A percentile compares a stretch with the other conserved stretches of the same genome.
These are phyloP conservation scores for Scrobipalpa costella DNA, from an alignment of 2,888 invertebrate genomes.

Conservation along the genomic window DNA sequence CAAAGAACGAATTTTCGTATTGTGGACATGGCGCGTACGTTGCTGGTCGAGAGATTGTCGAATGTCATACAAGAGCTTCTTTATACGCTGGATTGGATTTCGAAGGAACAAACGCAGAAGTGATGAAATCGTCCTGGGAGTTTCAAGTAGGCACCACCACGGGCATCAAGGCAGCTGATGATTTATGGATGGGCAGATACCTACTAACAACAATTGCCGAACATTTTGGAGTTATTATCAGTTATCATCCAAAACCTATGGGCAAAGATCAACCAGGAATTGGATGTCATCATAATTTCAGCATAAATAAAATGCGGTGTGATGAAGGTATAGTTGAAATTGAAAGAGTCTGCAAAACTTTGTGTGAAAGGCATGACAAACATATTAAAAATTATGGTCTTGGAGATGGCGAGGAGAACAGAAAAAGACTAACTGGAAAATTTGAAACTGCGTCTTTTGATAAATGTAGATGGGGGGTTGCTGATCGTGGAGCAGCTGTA, in stretches of 20 bases:
- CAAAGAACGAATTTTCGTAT: conserved; percentile 90
- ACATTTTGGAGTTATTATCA: conserved; percentile 88
- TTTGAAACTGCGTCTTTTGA: conserved; percentile 97
- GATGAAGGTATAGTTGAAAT: conserved; percentile 88
- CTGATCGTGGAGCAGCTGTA: conserved; percentile 95
- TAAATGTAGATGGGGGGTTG: conserved; percentile 92
- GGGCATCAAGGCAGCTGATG: conserved; percentile 91
- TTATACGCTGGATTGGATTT: conserved; percentile 96
- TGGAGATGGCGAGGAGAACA: conserved; percentile 96
- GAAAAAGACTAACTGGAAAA: conserved; percentile 93
- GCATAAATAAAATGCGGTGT: conserved; percentile 90
- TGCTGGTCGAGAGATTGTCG: conserved; percentile 96
- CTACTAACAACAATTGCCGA: conserved; percentile 91
- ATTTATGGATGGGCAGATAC: conserved; percentile 93
- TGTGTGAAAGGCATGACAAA: conserved; percentile 70
- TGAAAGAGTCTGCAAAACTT: conserved; percentile 92
- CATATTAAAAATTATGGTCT: conserved; percentile 95
- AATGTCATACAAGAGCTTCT: conserved; percentile 91
- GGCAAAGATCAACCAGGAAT: conserved; percentile 93
- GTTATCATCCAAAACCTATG: conserved; percentile 87
- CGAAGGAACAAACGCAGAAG: conserved; percentile 97
- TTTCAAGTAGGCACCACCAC: conserved; percentile 95
- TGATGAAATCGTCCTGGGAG: conserved; percentile 97
- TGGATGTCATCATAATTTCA: conserved; percentile 95
- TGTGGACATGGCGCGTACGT: conserved; percentile 97